These are phyloP conservation scores for Rhinatrema bivittatum DNA, from an alignment of 2,797 vertebrate genomes.

Conservation along the genomic window DNA sequence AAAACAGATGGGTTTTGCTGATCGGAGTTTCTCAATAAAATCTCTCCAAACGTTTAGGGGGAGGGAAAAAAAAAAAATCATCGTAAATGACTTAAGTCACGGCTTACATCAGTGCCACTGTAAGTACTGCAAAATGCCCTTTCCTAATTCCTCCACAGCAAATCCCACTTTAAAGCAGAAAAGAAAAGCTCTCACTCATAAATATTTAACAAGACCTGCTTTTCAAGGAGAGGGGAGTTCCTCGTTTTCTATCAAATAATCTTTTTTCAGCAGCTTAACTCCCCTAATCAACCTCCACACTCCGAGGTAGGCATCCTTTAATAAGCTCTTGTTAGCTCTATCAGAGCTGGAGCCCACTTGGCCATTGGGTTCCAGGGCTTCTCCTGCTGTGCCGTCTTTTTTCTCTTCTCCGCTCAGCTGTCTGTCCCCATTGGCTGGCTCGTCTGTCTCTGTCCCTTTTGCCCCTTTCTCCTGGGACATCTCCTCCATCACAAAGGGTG, in stretches of 20 bases:
- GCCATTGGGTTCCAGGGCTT: constrained; percentile 25
- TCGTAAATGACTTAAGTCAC: too few relatives aligned
- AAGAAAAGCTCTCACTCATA: background rate
- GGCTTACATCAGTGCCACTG: too few relatives aligned
- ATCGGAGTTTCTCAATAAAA: constrained; percentile 9
- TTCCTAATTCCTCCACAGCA: background rate
- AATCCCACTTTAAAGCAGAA: constrained; percentile 1
- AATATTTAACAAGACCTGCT: constrained; percentile 4
- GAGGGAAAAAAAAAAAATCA: too few relatives aligned
- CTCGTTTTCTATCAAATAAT: constrained; percentile 84
- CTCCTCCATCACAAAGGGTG: constrained; percentile 47
- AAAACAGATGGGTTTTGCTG: background rate
- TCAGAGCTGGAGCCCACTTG: constrained; percentile 34
- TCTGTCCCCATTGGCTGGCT: constrained; percentile 6
- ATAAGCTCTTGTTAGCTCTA: constrained; percentile 36
- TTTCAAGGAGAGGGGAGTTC: constrained; percentile 82
- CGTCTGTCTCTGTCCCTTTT: constrained; percentile 31
- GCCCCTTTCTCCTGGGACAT: constrained; percentile 33
- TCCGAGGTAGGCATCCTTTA: constrained; percentile 73
- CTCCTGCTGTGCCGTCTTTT: constrained; percentile 23
- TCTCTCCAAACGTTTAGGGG: too few relatives aligned
- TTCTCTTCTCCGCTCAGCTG: constrained; percentile 17
- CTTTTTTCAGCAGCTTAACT: constrained; percentile 78
- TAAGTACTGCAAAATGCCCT: background rate
- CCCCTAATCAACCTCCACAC: constrained; percentile 85